A percentile compares a stretch with the other conserved stretches of the same genome.
Conservation (phyloP, 2,797 vertebrate genomes). For the Anguilla megastoma region DNA sequence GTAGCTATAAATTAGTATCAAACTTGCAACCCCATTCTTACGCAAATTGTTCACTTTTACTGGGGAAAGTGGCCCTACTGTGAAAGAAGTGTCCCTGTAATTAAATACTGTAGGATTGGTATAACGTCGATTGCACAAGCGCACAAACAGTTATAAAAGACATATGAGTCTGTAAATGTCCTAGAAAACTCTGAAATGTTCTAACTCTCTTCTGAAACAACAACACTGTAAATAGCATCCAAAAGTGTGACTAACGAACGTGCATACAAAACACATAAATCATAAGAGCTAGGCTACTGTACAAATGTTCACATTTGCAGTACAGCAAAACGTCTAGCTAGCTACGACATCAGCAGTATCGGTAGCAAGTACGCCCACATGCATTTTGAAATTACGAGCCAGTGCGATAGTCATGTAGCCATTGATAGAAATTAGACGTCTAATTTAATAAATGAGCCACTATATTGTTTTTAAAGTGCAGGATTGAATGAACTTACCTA, state of each 20-base stretch:
- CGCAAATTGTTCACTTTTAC: background rate
- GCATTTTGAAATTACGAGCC: constrained; percentile 4
- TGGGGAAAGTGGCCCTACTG: background rate
- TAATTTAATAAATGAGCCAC: background rate
- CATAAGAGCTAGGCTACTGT: background rate
- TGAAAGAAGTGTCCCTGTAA: background rate
- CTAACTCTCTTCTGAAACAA: background rate
- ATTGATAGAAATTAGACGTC: background rate
- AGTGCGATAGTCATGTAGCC: background rate
- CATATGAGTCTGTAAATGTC: background rate
- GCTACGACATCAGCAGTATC: constrained; percentile 5
- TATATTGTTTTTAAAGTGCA: background rate
- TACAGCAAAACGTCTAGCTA: background rate
- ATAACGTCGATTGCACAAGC: background rate
- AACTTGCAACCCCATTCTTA: no score
- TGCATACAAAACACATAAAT: background rate
- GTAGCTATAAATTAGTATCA: background rate
- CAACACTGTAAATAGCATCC: background rate
- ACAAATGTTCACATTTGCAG: background rate
- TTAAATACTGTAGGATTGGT: background rate
- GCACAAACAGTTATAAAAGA: background rate
- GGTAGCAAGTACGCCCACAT: constrained; percentile 25
- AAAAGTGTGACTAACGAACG: background rate
- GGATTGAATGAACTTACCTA: constrained; percentile 65
- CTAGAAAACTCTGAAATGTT: background rate